These are phyloP conservation scores for Drosophila suboccidentalis DNA, from an alignment of 2,888 invertebrate species.

Conservation along the genomic window DNA sequence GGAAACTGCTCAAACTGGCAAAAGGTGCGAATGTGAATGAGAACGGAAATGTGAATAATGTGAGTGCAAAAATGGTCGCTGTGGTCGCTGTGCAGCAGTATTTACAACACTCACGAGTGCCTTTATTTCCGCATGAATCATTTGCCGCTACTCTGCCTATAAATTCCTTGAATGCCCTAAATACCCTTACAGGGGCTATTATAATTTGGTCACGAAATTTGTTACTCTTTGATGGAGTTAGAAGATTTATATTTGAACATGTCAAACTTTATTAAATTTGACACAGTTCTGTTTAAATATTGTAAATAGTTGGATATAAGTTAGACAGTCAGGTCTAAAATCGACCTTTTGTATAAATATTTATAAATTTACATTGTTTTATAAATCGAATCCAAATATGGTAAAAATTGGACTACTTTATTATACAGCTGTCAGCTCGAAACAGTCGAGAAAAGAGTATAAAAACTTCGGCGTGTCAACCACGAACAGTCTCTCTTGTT, in stretches of 20 bases:
- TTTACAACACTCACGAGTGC: slow-evolving; percentile 76
- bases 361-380: too few relatives aligned
- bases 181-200: background rate
- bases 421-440: background rate
- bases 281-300: too few relatives aligned
- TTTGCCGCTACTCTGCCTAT: slow-evolving; percentile 54
- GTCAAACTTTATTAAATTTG: too few relatives aligned
- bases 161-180: slow-evolving; percentile 53
- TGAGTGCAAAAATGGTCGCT: slow-evolving; percentile 41
- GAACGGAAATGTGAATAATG: slow-evolving; percentile 35
- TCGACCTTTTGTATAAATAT: too few relatives aligned
- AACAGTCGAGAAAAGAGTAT: background rate
- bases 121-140: slow-evolving; percentile 79
- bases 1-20: slow-evolving; percentile 8
- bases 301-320: too few relatives aligned
- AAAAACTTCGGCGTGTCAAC: background rate
- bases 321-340: too few relatives aligned
- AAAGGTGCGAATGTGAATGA: slow-evolving; percentile 40
- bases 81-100: slow-evolving; percentile 63
- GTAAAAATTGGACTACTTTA: background rate
- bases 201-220: background rate
- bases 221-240: too few relatives aligned
- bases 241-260: too few relatives aligned
- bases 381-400: too few relatives aligned
- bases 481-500: background rate